A percentile compares a stretch with the other conserved stretches of the same genome.
phyloP scores from a whole-genome alignment of 1,140 invertebrate species.

The Danaus melanippus region DNA sequence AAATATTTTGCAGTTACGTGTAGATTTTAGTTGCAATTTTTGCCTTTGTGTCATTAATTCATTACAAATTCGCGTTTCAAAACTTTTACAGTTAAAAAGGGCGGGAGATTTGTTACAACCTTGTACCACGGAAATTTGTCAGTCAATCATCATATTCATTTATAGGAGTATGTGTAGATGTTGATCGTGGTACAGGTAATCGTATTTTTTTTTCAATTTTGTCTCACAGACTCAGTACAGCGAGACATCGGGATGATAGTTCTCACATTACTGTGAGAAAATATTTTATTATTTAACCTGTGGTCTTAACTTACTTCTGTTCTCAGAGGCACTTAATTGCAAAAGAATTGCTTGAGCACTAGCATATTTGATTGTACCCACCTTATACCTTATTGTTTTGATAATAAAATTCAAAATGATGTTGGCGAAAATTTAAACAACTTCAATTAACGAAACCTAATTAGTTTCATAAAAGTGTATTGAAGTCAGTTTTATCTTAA shows the following conservation, averaged over 20 bases:
- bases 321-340: constrained; percentile 11
- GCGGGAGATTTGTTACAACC: too few relatives aligned
- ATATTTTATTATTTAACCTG: constrained; percentile 43
- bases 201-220: neutral
- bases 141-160: too few relatives aligned
- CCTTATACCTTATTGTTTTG: constrained; percentile 5
- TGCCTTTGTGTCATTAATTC: too few relatives aligned
- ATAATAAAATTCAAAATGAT: neutral
- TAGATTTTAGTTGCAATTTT: too few relatives aligned
- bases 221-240: constrained; percentile 9
- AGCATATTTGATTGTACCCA: constrained; percentile 7
- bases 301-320: constrained; percentile 22
- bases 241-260: constrained; percentile 23
- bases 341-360: constrained; percentile 9
- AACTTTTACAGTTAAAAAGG: too few relatives aligned
- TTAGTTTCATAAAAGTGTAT: constrained; percentile 7
- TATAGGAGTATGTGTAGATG: too few relatives aligned
- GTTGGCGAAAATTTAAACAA: neutral
- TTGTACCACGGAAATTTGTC: too few relatives aligned
- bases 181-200: too few relatives aligned
- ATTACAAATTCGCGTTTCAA: too few relatives aligned
- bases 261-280: constrained; percentile 61
- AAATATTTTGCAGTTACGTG: too few relatives aligned
- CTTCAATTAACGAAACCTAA: constrained; percentile 2
- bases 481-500: constrained; percentile 24